Conservation (phyloP, 2,797 vertebrate species). For the Numenius phaeopus region DNA sequence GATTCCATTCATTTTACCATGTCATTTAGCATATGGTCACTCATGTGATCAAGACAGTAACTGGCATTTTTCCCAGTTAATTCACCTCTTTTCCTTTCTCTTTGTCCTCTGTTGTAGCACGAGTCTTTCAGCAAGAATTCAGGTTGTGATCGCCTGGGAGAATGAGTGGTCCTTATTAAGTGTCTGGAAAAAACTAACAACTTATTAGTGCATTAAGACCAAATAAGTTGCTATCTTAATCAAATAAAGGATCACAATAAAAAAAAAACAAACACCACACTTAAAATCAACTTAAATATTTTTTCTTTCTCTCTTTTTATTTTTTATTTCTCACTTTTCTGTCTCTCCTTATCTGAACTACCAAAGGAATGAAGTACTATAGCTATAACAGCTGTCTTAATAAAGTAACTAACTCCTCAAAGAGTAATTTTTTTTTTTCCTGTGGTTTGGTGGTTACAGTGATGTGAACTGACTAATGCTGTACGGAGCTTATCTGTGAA, state of each 20-base stretch:
- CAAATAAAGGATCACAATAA: not conserved
- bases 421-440: not conserved
- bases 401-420: not conserved
- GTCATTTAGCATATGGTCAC: conserved; percentile 75
- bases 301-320: not conserved
- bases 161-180: conserved; percentile 38
- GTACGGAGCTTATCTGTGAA: conserved; percentile 20
- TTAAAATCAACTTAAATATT: not conserved
- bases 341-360: not conserved
- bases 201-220: conserved; percentile 42
- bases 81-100: conserved; percentile 56
- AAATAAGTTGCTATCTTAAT: conserved; percentile 36
- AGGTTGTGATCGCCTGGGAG: conserved; percentile 44
- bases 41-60: conserved; percentile 71
- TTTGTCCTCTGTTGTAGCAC: conserved; percentile 64
- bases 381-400: not conserved
- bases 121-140: conserved; percentile 53
- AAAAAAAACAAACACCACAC: not conserved
- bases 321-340: not conserved
- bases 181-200: not conserved
- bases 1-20: conserved; percentile 27
- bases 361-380: not conserved
- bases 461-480: conserved; percentile 27
- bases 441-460: conserved; percentile 8
- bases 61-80: conserved; percentile 74